Base-by-base conservation (phyloP, 2,888 invertebrate species). In the Epirrita christyi region DNA sequence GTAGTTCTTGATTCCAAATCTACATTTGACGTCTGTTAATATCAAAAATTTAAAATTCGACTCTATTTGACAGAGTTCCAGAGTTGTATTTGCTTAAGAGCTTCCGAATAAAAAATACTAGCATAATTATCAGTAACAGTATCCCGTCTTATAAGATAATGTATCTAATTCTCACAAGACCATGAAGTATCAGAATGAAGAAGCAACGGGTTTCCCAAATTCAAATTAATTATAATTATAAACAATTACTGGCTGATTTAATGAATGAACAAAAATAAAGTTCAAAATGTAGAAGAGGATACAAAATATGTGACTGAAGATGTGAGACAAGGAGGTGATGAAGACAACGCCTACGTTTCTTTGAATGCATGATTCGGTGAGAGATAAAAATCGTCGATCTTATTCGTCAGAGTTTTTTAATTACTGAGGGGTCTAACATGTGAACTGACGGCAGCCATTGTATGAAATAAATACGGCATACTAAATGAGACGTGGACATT, bases 351-450 rank as follows among this genome's bases (percentile, higher is more conserved):
- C 91, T 91, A 82, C 90, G 79, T 81, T 84, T 83, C 87, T 84
- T 86, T 80, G 81, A 81, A 78, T 84, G 80, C 82, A 84, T 79
- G 88, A 90, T 91, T 91, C 88, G 89, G 88, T 83, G 80, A 80
- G 84, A 80, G 92, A 92, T 92, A 88, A 89, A 89, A 90, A 91
- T 91, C 91, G 86, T 83, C 81, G 85, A 89, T 88, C 85, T 91
- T 86, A 92, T 92, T 92, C 92, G 92, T 92, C 88, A 81, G 88
- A 71, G 74, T 86, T 89, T 85, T 91, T 90, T 92, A 91, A 91
- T 91, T 92, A 89, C 85, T 83, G 81, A 88, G 88, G 88, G 89
- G 84, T 83, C 83, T 68, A 78, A 78, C 86, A 87, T 91, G 91
- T 85, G 92, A 92, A 90, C 83, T 77, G 78, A 81, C 78, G 83